A percentile compares a stretch with the other conserved stretches of the same genome.
These are phyloP conservation scores for Pocillopora verrucosa DNA, from an alignment of 64 coral and sea anemone species.

Conservation along the genomic window DNA sequence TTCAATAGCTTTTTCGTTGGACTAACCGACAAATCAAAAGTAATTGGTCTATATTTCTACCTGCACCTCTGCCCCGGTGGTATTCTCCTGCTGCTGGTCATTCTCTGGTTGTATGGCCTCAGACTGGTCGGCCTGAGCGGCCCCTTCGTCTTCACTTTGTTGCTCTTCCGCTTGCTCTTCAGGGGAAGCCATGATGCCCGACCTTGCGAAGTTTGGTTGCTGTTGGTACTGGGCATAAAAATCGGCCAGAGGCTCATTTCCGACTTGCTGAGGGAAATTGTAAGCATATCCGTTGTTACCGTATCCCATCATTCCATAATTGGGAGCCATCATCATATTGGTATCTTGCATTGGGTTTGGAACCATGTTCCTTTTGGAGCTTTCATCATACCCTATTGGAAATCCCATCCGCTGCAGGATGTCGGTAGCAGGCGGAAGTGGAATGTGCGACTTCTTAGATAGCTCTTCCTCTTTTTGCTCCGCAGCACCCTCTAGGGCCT, in stretches of 20 bases:
- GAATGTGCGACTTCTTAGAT: slow-evolving; percentile 69
- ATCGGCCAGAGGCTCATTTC: slow-evolving; percentile 19
- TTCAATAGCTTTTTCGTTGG: background rate
- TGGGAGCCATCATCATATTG: slow-evolving; percentile 33
- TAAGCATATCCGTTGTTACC: slow-evolving; percentile 26
- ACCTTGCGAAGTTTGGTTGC: slow-evolving; percentile 18
- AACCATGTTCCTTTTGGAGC: slow-evolving; percentile 30
- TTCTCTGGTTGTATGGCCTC: slow-evolving; percentile 20
- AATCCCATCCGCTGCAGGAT: slow-evolving; percentile 87
- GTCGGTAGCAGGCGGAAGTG: slow-evolving; percentile 78
- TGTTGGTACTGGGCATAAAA: slow-evolving; percentile 40
- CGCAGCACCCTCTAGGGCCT: slow-evolving; percentile 60
- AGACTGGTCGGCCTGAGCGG: slow-evolving; percentile 19
- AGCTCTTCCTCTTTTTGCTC: slow-evolving; percentile 67
- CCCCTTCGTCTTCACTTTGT: slow-evolving; percentile 12
- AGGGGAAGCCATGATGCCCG: background rate
- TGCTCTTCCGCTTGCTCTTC: background rate
- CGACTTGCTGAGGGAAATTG: background rate
- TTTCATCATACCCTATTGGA: slow-evolving; percentile 56
- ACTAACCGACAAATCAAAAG: background rate
- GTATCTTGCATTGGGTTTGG: background rate
- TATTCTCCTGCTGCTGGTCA: background rate
- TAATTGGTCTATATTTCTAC: background rate
- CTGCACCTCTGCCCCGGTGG: background rate
- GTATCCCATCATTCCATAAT: slow-evolving; percentile 10